These are phyloP conservation scores for Chloroceryle aenea DNA, from an alignment of 2,113 vertebrate genomes.

Conservation along the genomic window DNA sequence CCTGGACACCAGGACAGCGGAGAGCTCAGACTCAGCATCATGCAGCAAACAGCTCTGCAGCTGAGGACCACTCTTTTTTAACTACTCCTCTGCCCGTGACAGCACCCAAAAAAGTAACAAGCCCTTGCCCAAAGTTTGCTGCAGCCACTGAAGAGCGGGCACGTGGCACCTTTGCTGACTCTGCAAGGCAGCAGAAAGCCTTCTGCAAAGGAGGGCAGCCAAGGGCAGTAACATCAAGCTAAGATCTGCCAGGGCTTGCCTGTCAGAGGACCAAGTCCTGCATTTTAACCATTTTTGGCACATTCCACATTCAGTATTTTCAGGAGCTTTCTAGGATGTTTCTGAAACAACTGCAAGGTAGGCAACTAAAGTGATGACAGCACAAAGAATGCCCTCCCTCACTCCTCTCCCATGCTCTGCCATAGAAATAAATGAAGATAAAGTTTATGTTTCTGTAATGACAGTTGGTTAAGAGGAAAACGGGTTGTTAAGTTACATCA, in stretches of 20 bases:
- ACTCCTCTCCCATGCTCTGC: conserved; percentile 39
- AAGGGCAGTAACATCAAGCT: conserved; percentile 25
- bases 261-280: conserved; percentile 6
- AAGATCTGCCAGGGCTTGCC: conserved; percentile 50
- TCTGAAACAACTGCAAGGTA: conserved; percentile 30
- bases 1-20: neutral
- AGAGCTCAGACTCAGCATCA: neutral
- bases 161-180: neutral
- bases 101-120: neutral
- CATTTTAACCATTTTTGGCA: conserved; percentile 61
- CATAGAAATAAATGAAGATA: neutral
- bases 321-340: conserved; percentile 63
- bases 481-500: neutral
- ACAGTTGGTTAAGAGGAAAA: conserved; percentile 38
- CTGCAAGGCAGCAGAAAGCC: conserved; percentile 1
- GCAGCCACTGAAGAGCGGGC: neutral
- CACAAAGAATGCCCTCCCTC: conserved; percentile 3
- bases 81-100: neutral
- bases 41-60: neutral
- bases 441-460: conserved; percentile 53
- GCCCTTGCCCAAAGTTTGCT: neutral
- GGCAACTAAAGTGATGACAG: neutral
- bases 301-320: conserved; percentile 20
- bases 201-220: conserved; percentile 6
- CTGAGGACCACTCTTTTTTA: neutral